Percentiles rank a stretch among this genome's conserved stretches.
These are phyloP conservation scores for Anastatus disparis DNA, from an alignment of 1,140 invertebrate genomes.

Conservation along the genomic window DNA sequence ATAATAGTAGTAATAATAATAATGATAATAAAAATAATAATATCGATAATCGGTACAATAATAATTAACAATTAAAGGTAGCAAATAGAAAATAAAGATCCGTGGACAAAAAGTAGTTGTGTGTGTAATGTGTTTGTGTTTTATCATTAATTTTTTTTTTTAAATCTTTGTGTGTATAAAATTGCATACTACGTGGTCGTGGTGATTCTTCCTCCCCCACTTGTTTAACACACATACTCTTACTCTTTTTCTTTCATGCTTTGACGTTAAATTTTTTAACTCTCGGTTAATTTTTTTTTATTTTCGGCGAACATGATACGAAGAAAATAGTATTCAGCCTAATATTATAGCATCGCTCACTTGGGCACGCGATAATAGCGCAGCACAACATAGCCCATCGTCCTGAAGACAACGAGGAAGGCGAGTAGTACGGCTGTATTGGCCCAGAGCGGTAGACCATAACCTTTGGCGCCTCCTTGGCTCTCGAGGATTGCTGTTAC, in stretches of 20 bases:
- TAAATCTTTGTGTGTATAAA: slow-evolving; percentile 39
- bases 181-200: slow-evolving; percentile 45
- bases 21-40: slow-evolving; percentile 15
- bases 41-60: slow-evolving; percentile 7
- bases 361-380: slow-evolving; percentile 78
- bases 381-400: slow-evolving; percentile 80
- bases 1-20: slow-evolving; percentile 16
- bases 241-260: no score
- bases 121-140: not conserved
- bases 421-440: slow-evolving; percentile 80
- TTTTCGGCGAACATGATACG: no score
- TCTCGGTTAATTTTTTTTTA: no score
- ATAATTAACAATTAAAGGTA: slow-evolving; percentile 33
- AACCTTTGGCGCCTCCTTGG: slow-evolving; percentile 70
- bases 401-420: slow-evolving; percentile 79
- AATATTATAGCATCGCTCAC: no score
- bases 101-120: slow-evolving; percentile 40
- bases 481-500: slow-evolving; percentile 75
- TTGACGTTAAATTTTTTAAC: no score
- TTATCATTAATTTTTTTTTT: no score
- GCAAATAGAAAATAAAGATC: slow-evolving; percentile 46
- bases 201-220: slow-evolving; percentile 24
- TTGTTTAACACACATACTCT: no score
- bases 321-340: no score
- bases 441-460: slow-evolving; percentile 75